phyloP scores from a whole-genome alignment of 2,113 vertebrate species.

The Syngnathus floridae region DNA sequence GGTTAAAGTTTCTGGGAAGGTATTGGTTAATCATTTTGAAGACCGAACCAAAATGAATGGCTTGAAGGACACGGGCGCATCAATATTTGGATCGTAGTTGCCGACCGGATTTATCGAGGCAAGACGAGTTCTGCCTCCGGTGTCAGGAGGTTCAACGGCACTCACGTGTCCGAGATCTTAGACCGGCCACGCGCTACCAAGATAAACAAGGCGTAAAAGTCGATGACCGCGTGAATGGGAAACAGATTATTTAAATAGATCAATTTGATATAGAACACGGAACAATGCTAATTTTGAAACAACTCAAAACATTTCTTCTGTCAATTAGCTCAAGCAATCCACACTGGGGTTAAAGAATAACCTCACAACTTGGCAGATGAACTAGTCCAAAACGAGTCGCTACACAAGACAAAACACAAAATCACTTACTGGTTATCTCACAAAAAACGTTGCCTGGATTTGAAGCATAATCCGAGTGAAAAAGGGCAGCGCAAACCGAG shows the following conservation, averaged over 20 bases:
- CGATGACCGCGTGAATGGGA: not conserved
- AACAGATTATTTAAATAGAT: not conserved
- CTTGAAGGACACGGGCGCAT: not conserved
- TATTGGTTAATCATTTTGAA: not conserved
- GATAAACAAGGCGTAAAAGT: not conserved
- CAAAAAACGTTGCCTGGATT: not conserved
- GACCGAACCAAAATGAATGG: not conserved
- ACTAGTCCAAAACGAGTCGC: not conserved
- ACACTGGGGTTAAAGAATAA: not conserved
- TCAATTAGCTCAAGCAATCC: conserved; percentile 6
- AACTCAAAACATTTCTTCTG: not conserved
- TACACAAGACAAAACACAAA: conserved; percentile 1
- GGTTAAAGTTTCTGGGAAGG: not conserved
- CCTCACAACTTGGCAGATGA: not conserved
- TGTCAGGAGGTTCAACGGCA: not conserved
- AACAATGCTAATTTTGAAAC: not conserved
- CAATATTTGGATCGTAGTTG: not conserved
- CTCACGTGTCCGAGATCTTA: not conserved
- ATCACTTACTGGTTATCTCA: conserved; percentile 1
- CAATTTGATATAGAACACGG: not conserved
- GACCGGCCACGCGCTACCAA: not conserved
- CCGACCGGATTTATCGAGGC: not conserved
- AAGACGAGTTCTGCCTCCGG: not conserved
- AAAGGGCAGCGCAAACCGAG: conserved; percentile 7
- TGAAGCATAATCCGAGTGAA: conserved; percentile 1